Conservation (phyloP, 2,888 invertebrate genomes). For the Cetonia aurata region DNA sequence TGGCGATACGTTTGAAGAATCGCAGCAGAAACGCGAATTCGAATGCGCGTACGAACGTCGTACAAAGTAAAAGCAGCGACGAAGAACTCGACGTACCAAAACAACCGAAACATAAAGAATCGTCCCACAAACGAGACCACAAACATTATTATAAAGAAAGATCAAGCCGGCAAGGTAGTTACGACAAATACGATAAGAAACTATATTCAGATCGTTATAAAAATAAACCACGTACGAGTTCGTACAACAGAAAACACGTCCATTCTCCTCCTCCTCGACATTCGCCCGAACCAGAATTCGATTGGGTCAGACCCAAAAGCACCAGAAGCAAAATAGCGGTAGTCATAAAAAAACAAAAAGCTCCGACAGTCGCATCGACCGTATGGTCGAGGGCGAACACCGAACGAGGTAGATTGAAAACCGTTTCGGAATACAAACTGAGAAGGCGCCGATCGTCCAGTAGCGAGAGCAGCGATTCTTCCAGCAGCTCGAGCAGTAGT, state of each 20-base stretch:
- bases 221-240: constrained; percentile 6
- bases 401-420: constrained; percentile 51
- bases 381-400: constrained; percentile 60
- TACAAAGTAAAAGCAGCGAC: neutral
- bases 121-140: constrained; percentile 4
- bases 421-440: constrained; percentile 51
- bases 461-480: constrained; percentile 47
- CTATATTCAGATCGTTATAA: constrained; percentile 47
- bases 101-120: constrained; percentile 12
- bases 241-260: too few relatives aligned
- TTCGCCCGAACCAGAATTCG: constrained; percentile 41
- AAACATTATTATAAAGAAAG: constrained; percentile 17
- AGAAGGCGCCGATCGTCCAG: constrained; percentile 48
- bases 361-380: constrained; percentile 63
- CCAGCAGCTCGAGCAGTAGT: constrained; percentile 47
- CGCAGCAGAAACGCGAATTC: constrained; percentile 52
- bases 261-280: constrained; percentile 3
- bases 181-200: constrained; percentile 26
- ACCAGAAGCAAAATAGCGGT: constrained; percentile 65
- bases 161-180: constrained; percentile 20
- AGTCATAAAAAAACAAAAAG: constrained; percentile 62
- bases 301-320: constrained; percentile 59
- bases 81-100: constrained; percentile 8
- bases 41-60: neutral
- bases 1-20: constrained; percentile 51